Conservation (phyloP, 2,113 vertebrate species). For the Callospermophilus lateralis region DNA sequence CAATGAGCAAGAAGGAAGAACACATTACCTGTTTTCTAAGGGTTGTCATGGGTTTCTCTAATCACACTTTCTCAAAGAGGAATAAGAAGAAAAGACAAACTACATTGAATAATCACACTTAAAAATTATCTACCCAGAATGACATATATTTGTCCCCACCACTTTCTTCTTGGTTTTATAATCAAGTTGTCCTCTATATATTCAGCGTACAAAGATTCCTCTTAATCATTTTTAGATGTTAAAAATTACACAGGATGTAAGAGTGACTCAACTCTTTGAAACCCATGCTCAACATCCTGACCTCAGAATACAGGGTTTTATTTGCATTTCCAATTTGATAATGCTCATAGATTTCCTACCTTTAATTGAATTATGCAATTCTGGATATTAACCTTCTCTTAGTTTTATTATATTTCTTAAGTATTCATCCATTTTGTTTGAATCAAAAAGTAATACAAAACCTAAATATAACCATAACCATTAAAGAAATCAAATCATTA, state of each 20-base stretch:
- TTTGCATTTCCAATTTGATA: slow-evolving; percentile 18
- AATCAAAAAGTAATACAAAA: slow-evolving; percentile 28
- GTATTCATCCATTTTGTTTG: slow-evolving; percentile 20
- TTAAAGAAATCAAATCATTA: background rate
- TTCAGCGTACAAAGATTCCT: background rate
- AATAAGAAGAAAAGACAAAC: background rate
- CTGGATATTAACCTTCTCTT: slow-evolving; percentile 29
- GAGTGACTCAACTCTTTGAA: background rate
- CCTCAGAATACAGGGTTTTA: background rate
- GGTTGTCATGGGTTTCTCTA: background rate
- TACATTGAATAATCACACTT: slow-evolving; percentile 14
- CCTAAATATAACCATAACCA: background rate
- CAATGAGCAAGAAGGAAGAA: background rate
- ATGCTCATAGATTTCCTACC: background rate
- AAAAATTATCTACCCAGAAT: background rate
- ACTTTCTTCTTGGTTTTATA: background rate
- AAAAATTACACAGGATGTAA: background rate
- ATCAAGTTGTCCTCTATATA: background rate
- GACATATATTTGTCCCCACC: background rate
- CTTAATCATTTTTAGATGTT: background rate
- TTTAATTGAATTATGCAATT: background rate
- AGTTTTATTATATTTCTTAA: slow-evolving; percentile 37
- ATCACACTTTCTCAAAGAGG: background rate
- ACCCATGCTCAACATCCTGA: background rate
- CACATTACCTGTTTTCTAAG: background rate